A percentile compares a stretch with the other conserved stretches of the same genome.
phyloP scores from a whole-genome alignment of 2,797 vertebrate genomes.

The Sebastes kiyomatsui region DNA sequence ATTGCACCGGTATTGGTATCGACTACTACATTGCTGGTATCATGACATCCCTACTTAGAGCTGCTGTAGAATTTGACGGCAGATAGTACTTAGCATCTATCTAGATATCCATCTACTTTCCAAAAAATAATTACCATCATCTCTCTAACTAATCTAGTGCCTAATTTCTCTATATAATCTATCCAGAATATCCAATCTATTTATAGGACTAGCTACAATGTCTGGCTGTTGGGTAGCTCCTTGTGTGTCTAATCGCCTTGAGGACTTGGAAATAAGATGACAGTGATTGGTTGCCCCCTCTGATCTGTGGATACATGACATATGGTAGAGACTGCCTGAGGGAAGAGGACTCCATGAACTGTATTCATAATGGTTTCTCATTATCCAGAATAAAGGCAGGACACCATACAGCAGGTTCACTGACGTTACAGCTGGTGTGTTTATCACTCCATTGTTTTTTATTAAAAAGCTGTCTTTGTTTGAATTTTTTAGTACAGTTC shows the following conservation, averaged over 20 bases:
- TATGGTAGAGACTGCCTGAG: constrained; percentile 48
- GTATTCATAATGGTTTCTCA: constrained; percentile 43
- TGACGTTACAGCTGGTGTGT: constrained; percentile 14
- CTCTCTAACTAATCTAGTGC: neutral
- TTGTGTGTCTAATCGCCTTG: constrained; percentile 18
- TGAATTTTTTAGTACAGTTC: neutral
- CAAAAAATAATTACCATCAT: neutral
- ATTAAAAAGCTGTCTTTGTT: neutral
- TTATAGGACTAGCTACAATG: neutral
- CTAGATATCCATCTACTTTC: neutral
- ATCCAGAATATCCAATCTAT: neutral
- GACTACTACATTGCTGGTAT: no score
- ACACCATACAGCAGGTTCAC: neutral
- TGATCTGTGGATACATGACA: constrained; percentile 53
- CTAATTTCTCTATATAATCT: neutral
- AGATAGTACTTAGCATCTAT: neutral
- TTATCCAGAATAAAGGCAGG: constrained; percentile 21
- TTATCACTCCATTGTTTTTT: neutral
- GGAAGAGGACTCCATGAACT: constrained; percentile 47
- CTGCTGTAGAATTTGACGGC: neutral
- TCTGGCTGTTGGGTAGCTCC: constrained; percentile 6
- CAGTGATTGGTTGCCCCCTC: constrained; percentile 47
- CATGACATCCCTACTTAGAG: no score
- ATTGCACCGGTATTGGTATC: no score
- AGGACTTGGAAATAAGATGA: constrained; percentile 45